phyloP scores from a whole-genome alignment of 2,888 invertebrate species.

The Holacanthella duospinosa region DNA sequence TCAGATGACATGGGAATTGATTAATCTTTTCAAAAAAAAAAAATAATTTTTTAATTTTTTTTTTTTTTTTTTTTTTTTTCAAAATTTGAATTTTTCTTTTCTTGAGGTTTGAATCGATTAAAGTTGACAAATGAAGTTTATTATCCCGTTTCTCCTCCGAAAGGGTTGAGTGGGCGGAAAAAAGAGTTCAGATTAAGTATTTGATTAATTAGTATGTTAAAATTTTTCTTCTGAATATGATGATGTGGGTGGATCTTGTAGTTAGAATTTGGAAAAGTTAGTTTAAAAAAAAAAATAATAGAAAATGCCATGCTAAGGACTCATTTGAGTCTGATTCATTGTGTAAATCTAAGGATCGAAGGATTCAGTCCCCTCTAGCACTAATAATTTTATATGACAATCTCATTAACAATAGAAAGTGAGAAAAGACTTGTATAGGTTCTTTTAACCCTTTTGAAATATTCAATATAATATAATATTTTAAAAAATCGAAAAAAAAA shows the following conservation, averaged over 20 bases:
- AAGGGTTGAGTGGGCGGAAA: constrained; percentile 18
- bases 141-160: too few species aligned
- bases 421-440: not conserved
- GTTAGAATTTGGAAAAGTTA: constrained; percentile 25
- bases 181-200: constrained; percentile 21
- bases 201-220: constrained; percentile 6
- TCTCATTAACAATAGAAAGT: constrained; percentile 32
- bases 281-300: not conserved
- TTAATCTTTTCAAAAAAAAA: not conserved
- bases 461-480: too few species aligned
- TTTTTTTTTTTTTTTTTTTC: not conserved
- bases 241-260: constrained; percentile 36
- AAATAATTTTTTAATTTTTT: not conserved
- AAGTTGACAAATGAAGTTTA: not conserved
- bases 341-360: not conserved
- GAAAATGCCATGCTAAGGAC: constrained; percentile 17
- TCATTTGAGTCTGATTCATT: constrained; percentile 9
- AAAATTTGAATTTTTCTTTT: not conserved
- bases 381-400: constrained; percentile 38
- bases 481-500: too few species aligned
- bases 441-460: not conserved
- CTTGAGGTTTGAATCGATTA: not conserved
- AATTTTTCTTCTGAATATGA: constrained; percentile 37
- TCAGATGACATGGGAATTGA: not conserved
- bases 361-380: constrained; percentile 25